Evolutionary conservation across 2,888 invertebrate genomes (phyloP).

Genomic region (Ptilodon capucinus): DNA sequence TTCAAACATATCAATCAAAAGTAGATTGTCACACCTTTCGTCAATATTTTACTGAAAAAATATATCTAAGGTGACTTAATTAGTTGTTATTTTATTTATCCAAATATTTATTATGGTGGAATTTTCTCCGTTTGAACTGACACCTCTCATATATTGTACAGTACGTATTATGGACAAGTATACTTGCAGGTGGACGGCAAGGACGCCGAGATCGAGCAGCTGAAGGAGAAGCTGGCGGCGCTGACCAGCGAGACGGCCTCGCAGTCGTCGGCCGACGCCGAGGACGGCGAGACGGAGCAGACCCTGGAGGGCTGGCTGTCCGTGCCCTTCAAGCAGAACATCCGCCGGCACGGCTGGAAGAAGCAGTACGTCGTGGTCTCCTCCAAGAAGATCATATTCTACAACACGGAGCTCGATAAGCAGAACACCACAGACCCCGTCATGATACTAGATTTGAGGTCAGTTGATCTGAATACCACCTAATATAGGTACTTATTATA

Average conservation of each 20-base stretch:
- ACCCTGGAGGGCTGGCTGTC: conserved; percentile 98
- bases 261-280: conserved; percentile 94
- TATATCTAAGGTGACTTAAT: too few species aligned
- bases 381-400: conserved; percentile 98
- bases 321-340: conserved; percentile 97
- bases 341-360: conserved; percentile 97
- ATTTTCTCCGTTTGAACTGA: too few species aligned
- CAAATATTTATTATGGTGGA: too few species aligned
- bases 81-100: too few species aligned
- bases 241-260: conserved; percentile 94
- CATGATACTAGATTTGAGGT: conserved; percentile 97
- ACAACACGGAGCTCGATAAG: conserved; percentile 96
- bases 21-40: too few species aligned
- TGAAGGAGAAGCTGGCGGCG: conserved; percentile 92
- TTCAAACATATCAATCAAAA: too few species aligned
- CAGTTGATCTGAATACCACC: too few species aligned
- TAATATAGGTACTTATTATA: too few species aligned
- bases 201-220: conserved; percentile 97
- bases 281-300: conserved; percentile 89
- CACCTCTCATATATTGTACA: too few species aligned
- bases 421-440: conserved; percentile 97
- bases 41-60: too few species aligned
- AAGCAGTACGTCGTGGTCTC: conserved; percentile 98
- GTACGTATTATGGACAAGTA: neutral
- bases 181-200: conserved; percentile 91